Evolutionary conservation across 2,797 vertebrate species (phyloP).

Genomic region (Lagocephalus sceleratus): DNA sequence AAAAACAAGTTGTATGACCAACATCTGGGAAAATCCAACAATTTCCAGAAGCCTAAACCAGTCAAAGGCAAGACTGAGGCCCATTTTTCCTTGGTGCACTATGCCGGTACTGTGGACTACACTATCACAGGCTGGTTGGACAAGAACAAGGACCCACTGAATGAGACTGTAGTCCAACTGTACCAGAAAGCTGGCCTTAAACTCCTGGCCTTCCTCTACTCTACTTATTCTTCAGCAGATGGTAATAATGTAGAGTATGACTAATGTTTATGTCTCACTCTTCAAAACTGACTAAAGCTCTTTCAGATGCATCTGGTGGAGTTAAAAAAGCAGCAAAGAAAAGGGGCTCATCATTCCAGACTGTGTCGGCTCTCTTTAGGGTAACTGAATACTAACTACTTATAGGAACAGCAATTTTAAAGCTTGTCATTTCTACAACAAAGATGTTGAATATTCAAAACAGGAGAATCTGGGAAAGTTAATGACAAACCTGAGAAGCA

Average conservation of each 20-base stretch:
- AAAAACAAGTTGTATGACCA: constrained; percentile 82
- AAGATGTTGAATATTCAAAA: constrained; percentile 7
- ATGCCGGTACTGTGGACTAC: constrained; percentile 70
- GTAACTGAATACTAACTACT: constrained; percentile 28
- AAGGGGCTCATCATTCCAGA: constrained; percentile 59
- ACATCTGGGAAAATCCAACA: constrained; percentile 70
- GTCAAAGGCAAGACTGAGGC: constrained; percentile 71
- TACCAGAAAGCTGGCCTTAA: constrained; percentile 83
- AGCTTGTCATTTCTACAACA: not conserved
- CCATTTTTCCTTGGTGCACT: constrained; percentile 80
- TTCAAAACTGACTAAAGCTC: not conserved
- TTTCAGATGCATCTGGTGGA: constrained; percentile 24
- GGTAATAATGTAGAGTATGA: constrained; percentile 16
- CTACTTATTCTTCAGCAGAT: constrained; percentile 41
- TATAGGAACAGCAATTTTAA: not conserved
- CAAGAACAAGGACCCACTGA: constrained; percentile 83
- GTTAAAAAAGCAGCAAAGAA: constrained; percentile 73
- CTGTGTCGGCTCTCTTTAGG: constrained; percentile 57
- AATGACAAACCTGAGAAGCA: constrained; percentile 82
- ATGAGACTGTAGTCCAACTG: constrained; percentile 77
- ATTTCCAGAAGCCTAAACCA: constrained; percentile 77
- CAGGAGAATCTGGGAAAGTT: constrained; percentile 86
- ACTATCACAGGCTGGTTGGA: constrained; percentile 77
- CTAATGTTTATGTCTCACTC: not conserved
- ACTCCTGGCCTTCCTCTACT: constrained; percentile 76